These are phyloP conservation scores for Thalassarche chlororhynchos DNA, from an alignment of 2,113 vertebrate genomes.

Conservation along the genomic window DNA sequence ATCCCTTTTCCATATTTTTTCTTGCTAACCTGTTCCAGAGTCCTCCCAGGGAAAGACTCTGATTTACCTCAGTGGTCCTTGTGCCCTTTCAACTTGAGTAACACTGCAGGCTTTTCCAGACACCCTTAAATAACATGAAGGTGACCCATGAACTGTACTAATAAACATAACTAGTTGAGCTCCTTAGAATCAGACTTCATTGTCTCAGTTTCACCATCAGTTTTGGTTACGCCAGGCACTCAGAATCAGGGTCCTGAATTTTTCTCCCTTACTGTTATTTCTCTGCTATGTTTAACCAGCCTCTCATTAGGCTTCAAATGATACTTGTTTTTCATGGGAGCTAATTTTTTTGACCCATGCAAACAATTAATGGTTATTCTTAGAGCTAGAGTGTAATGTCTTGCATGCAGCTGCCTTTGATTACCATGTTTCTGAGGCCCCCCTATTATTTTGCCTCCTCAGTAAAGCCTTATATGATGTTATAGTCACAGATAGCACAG, in stretches of 20 bases:
- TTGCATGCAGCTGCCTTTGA: conserved; percentile 69
- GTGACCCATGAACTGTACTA: conserved; percentile 5
- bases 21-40: not conserved
- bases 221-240: not conserved
- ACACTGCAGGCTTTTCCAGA: not conserved
- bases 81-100: not conserved
- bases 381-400: conserved; percentile 11
- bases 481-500: conserved; percentile 36
- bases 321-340: conserved; percentile 24
- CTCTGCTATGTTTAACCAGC: not conserved
- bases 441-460: conserved; percentile 61
- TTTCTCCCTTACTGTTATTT: not conserved
- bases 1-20: not conserved
- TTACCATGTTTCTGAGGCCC: conserved; percentile 64
- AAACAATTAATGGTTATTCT: conserved; percentile 48
- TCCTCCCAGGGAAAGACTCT: not conserved
- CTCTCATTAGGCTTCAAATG: conserved; percentile 26
- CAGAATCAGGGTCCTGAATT: not conserved
- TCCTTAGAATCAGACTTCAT: not conserved
- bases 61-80: not conserved
- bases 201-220: not conserved
- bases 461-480: conserved; percentile 38
- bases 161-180: not conserved
- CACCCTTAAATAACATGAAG: not conserved
- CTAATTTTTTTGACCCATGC: conserved; percentile 19